Evolutionary conservation across 2,888 invertebrate genomes (phyloP).

Genomic region (Dascillus cervinus): DNA sequence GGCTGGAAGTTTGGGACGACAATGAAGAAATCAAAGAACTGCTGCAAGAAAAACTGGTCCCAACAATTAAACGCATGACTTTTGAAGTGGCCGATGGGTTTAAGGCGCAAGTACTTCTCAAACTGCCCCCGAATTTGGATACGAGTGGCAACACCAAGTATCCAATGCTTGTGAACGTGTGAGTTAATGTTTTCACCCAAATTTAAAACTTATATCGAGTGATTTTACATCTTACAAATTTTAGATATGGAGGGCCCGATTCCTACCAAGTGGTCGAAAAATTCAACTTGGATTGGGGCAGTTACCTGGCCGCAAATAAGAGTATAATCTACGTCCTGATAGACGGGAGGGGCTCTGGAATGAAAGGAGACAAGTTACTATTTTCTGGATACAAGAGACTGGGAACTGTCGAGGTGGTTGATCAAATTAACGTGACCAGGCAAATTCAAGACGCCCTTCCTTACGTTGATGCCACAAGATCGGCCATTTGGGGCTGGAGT

Average conservation of each 20-base stretch:
- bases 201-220: too few species aligned
- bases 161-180: constrained; percentile 79
- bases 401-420: constrained; percentile 84
- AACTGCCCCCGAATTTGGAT: constrained; percentile 65
- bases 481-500: constrained; percentile 98
- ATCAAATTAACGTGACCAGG: constrained; percentile 81
- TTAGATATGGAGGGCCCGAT: constrained; percentile 87
- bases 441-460: constrained; percentile 55
- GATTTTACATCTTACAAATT: constrained; percentile 14
- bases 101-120: constrained; percentile 65
- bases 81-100: constrained; percentile 60
- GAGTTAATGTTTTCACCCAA: constrained; percentile 46
- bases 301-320: constrained; percentile 75
- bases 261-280: constrained; percentile 76
- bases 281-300: constrained; percentile 81
- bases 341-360: constrained; percentile 84
- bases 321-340: constrained; percentile 82
- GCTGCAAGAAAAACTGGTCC: constrained; percentile 47
- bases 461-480: constrained; percentile 72
- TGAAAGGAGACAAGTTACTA: constrained; percentile 74
- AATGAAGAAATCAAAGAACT: constrained; percentile 51
- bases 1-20: constrained; percentile 55
- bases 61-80: constrained; percentile 51
- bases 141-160: constrained; percentile 61
- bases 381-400: constrained; percentile 76